Evolutionary conservation across 2,888 invertebrate genomes (phyloP).

Genomic region (Acanthacorydalis orientalis): DNA sequence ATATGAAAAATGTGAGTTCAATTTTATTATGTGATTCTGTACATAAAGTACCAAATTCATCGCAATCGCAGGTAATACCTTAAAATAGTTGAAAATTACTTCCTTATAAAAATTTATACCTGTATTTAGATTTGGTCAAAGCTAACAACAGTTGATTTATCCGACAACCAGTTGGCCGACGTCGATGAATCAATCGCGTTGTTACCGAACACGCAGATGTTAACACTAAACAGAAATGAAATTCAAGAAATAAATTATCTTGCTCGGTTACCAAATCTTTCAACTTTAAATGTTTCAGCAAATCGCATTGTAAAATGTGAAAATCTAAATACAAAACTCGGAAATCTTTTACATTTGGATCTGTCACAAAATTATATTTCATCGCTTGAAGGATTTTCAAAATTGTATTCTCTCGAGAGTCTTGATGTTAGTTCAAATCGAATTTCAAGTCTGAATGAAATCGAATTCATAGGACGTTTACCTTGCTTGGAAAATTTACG

Average conservation of each 20-base stretch:
- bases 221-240: constrained; percentile 65
- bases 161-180: constrained; percentile 55
- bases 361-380: constrained; percentile 71
- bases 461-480: constrained; percentile 59
- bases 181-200: constrained; percentile 71
- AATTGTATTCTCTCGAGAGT: constrained; percentile 70
- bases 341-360: constrained; percentile 73
- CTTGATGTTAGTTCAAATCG: constrained; percentile 78
- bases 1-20: constrained; percentile 52
- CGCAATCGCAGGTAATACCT: constrained; percentile 20
- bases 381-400: constrained; percentile 53
- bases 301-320: constrained; percentile 58
- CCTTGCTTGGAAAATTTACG: constrained; percentile 78
- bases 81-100: neutral
- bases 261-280: constrained; percentile 59
- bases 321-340: constrained; percentile 69
- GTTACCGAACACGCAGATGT: constrained; percentile 49
- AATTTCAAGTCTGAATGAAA: constrained; percentile 64
- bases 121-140: constrained; percentile 44
- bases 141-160: constrained; percentile 55
- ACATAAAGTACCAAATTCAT: constrained; percentile 39
- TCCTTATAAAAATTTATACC: neutral
- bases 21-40: constrained; percentile 72
- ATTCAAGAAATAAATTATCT: constrained; percentile 59
- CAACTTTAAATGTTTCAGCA: constrained; percentile 59